A percentile compares a stretch with the other conserved stretches of the same genome.
Evolutionary conservation across 2,888 invertebrate species (phyloP).

Genomic region (Lasioglossum oenotherae): DNA sequence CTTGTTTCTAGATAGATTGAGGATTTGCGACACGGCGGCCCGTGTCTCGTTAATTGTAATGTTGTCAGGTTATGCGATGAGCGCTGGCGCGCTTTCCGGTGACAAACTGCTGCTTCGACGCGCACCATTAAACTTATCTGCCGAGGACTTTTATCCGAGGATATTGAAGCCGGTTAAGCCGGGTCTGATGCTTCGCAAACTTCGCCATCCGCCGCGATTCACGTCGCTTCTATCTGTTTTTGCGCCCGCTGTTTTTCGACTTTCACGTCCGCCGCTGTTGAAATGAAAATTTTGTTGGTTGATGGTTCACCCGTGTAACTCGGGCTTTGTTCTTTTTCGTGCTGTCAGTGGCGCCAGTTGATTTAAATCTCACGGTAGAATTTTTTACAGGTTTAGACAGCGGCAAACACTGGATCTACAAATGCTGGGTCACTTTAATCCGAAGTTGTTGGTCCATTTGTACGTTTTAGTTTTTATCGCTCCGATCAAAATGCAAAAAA

Average conservation of each 20-base stretch:
- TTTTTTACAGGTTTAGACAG: neutral
- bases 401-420: neutral
- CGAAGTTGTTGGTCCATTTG: neutral
- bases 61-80: constrained; percentile 43
- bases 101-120: constrained; percentile 49
- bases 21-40: neutral
- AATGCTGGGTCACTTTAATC: neutral
- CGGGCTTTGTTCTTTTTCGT: neutral
- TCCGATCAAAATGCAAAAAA: neutral
- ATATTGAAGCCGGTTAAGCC: constrained; percentile 42
- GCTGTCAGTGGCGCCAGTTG: neutral
- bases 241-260: neutral
- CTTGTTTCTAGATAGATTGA: neutral
- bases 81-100: constrained; percentile 34
- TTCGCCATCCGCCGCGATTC: neutral
- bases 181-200: constrained; percentile 21
- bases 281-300: constrained; percentile 3
- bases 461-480: neutral
- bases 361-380: neutral
- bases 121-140: constrained; percentile 49
- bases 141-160: constrained; percentile 36
- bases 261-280: neutral
- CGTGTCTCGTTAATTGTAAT: constrained; percentile 54
- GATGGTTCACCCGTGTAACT: neutral
- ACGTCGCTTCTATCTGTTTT: neutral